Percentiles rank a stretch among this genome's conserved stretches.
Conservation (phyloP, 2,888 invertebrate genomes). For the Biston betularia region DNA sequence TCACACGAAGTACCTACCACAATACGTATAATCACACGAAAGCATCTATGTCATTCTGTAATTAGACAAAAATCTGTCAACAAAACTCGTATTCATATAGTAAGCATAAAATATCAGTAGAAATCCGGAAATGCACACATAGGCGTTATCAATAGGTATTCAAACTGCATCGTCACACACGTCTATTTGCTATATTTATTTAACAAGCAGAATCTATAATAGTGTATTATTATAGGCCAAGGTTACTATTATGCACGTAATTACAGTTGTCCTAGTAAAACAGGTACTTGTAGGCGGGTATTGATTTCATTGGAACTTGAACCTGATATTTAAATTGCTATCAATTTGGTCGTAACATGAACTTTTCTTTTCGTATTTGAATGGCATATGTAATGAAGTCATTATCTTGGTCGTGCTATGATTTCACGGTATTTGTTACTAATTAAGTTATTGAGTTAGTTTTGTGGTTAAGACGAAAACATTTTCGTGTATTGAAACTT, state of each 20-base stretch:
- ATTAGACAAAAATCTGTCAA: neutral
- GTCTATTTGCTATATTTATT: constrained; percentile 42
- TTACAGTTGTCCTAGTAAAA: constrained; percentile 20
- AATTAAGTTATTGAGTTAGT: neutral
- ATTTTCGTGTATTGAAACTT: neutral
- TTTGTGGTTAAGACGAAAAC: neutral
- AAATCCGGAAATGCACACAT: constrained; percentile 48
- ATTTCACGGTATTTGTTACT: neutral
- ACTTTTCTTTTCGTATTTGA: constrained; percentile 25
- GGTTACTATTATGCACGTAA: constrained; percentile 37
- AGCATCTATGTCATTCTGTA: constrained; percentile 1
- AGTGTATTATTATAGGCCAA: constrained; percentile 39
- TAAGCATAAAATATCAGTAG: constrained; percentile 33
- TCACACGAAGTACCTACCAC: constrained; percentile 2
- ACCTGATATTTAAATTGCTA: constrained; percentile 23
- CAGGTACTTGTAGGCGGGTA: constrained; percentile 17
- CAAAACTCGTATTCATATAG: neutral
- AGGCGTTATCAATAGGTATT: constrained; percentile 2
- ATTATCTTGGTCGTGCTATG: constrained; percentile 1
- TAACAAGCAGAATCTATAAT: constrained; percentile 35
- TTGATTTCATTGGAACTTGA: constrained; percentile 23
- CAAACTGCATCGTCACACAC: constrained; percentile 40
- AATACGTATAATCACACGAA: neutral
- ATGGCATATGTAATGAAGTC: constrained; percentile 39
- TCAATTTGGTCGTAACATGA: constrained; percentile 10